Base-by-base conservation (phyloP, 2,888 invertebrate genomes). In the Cheilosia urbana region DNA sequence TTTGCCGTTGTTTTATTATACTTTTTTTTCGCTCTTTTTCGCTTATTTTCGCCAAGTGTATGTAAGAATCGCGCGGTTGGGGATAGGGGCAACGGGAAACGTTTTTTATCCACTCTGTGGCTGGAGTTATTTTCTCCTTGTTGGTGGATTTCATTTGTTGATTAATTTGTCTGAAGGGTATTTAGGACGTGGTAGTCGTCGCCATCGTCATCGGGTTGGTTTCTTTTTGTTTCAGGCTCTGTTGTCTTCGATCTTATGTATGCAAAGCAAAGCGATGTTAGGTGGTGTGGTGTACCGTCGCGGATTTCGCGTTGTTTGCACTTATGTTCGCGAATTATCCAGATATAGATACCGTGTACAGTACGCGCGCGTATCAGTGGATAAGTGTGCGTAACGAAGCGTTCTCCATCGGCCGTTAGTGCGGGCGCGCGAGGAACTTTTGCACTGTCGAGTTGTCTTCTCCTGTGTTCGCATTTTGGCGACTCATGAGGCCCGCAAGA, bases 121-220 rank as follows among this genome's bases (percentile, higher is more conserved):
- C 69, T 66, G 71, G 75, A 51, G 80, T 80, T 76, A 66, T 84
- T 71, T 80, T 85, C 65, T 73, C 42, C 66, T 76, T 72, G 71
- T 72, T 85, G 85, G 80, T 55, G 85, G 71, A 76, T 85, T 80
- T 76, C 80, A 80, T 81, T 85, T 81, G 85, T 85, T 85, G 85
- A 85, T 85, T 85, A 85, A 85, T 85, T 85, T 85, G 85, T 85
- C 85, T 85, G 85, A 85, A 80, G 85, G 80, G 85, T 85, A 85
- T 85, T 85, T 85, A 85, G 85, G 76, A 85, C 85, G 85, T 85
- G 85, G 85, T 85, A 71, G 79, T 84, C 77, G 71, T 71, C 72
- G 73, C 55, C 57, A 37, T 60, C 63, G 57, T 71, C 82, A 63
- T 62, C 76, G 34, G 63, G 57, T 60, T 72, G 80, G 71, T 85